Evolutionary conservation across 35 echinoderm and acorn worm species (phyloP), one percentile per base, ranked within the genome.

Genomic region (Holothuria glaberrima): DNA sequence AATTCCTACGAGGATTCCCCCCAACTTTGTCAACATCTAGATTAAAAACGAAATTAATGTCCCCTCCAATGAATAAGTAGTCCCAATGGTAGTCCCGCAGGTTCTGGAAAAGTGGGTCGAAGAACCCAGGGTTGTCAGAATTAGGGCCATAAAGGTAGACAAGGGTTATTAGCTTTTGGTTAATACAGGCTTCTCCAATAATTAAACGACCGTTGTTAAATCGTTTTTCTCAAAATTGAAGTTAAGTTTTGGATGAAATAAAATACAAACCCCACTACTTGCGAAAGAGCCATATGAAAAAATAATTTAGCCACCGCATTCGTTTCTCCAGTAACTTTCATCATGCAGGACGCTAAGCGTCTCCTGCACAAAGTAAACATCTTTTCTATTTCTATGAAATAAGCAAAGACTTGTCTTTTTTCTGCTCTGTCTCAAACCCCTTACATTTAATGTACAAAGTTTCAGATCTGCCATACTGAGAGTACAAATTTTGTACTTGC

Each of bases 41-140:
- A 77, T 77, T 44, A 77, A 77, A 48, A 4, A 77, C 73, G 32
- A 77, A 77, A 26, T 77, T 77, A 21, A 77, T 41, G 21, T 77
- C 33, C 21, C 73, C 73, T 29, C 41, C 73, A 38, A 77, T n/a
- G 27, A 77, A 38, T 24, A 77, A 26, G 73, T 32, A 77, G 19
- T 77, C 18, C 30, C 32, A 38, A 22, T 77, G 5, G 22, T 5
- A 38, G 27, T 77, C 31, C 1, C 30, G 2, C 0, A 77, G 73
- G 6, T 77, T 45, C 13, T n/a, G 41, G 9, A 38, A 38, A 77
- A 77, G 36, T 24, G 2, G 22, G 32, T 77, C 18, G 38, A 6
- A 77, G 12, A 38, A 38, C 6, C 36, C 32, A 32, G 30, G 73
- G 73, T 77, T 19, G 41, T 77, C 73, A 6, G 2, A 9, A 33